Conservation (phyloP, 2,113 vertebrate genomes). For the Colinus virginianus region DNA sequence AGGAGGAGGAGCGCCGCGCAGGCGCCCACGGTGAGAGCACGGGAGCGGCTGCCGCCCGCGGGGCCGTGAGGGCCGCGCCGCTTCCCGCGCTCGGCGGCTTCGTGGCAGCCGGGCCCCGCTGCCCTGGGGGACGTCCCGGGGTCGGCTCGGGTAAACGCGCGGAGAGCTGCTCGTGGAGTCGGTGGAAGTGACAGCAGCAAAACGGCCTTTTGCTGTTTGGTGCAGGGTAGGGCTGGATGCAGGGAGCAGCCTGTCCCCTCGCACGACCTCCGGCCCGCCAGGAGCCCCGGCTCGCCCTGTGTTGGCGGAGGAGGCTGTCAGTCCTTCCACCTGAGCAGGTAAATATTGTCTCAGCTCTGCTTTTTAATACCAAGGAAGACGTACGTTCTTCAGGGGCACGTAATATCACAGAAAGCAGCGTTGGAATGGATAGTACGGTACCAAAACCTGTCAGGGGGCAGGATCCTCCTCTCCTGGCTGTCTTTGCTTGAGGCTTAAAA, state of each 20-base stretch:
- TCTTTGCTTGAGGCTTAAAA: not conserved
- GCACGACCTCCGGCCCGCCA: no score
- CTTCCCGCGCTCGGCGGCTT: not conserved
- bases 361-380: not conserved
- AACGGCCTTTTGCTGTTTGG: fast-evolving
- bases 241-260: not conserved
- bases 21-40: conserved; percentile 28
- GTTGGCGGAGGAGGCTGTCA: not conserved
- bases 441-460: not conserved
- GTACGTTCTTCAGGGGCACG: fast-evolving
- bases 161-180: not conserved
- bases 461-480: not conserved
- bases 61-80: not conserved
- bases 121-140: no score
- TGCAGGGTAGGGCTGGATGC: not conserved
- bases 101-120: not conserved
- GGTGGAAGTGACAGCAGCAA: not conserved
- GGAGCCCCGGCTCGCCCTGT: not conserved
- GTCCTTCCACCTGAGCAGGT: not conserved
- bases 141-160: not conserved
- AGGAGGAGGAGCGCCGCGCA: conserved; percentile 49
- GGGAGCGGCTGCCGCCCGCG: not conserved
- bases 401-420: not conserved
- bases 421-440: not conserved
- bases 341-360: not conserved